Evolutionary conservation across 2,888 invertebrate genomes (phyloP).

Genomic region (Hydropsyche betteni): DNA sequence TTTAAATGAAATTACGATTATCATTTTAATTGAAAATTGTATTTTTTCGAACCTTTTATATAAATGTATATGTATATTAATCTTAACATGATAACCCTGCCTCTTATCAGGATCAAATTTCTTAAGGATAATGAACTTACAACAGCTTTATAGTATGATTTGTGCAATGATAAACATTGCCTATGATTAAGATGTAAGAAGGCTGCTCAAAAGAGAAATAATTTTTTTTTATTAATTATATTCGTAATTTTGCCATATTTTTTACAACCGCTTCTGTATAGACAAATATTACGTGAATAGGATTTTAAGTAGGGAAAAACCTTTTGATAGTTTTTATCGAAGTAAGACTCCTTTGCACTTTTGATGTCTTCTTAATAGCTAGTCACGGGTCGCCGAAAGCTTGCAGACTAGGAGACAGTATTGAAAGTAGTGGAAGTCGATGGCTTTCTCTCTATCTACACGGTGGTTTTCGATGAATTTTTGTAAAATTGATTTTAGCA

Average conservation of each 20-base stretch:
- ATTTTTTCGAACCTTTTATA: no score
- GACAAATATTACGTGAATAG: not conserved
- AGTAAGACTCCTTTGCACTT: conserved; percentile 28
- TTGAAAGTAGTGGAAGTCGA: not conserved
- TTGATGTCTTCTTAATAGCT: conserved; percentile 24
- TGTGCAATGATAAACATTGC: no score
- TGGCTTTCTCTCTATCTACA: conserved; percentile 28
- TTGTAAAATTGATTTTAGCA: conserved; percentile 4
- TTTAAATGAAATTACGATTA: no score
- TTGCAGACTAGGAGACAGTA: conserved; percentile 11
- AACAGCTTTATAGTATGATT: no score
- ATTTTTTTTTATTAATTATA: not conserved
- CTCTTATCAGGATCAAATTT: no score
- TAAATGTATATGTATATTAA: no score
- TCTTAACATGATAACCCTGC: no score
- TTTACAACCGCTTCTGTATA: conserved; percentile 7
- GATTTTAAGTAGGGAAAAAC: conserved; percentile 1
- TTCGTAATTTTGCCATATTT: conserved; percentile 22
- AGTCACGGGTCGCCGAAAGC: conserved; percentile 16
- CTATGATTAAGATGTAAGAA: not conserved
- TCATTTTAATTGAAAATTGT: no score
- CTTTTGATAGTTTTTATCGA: not conserved
- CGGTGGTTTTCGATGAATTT: conserved; percentile 21
- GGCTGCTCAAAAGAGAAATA: conserved; percentile 8
- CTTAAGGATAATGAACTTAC: no score